Conservation (phyloP, 2,113 vertebrate genomes). For the Tor tambroides region DNA sequence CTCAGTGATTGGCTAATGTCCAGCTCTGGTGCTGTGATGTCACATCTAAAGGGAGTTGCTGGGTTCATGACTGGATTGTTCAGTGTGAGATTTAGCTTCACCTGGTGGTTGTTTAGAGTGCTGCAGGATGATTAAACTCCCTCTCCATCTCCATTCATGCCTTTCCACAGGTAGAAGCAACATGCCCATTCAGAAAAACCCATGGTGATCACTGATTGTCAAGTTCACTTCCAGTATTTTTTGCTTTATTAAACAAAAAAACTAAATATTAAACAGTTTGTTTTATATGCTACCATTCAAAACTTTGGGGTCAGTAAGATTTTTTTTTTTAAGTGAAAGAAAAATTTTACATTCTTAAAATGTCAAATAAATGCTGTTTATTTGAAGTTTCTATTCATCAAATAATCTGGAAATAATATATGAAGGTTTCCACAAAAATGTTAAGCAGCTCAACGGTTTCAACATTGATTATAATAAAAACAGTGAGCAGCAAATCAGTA, state of each 20-base stretch:
- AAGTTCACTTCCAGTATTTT: not conserved
- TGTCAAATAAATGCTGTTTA: too few species aligned
- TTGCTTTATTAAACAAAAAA: not conserved
- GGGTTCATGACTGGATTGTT: not conserved
- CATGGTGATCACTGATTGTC: not conserved
- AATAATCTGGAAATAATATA: too few species aligned
- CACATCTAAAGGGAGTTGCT: not conserved
- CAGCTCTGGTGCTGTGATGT: constrained; percentile 18
- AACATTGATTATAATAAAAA: too few species aligned
- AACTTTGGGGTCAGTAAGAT: too few species aligned
- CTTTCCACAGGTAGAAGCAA: not conserved
- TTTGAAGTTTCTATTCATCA: too few species aligned
- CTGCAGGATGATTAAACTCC: not conserved
- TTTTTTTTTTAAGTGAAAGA: too few species aligned
- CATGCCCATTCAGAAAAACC: not conserved
- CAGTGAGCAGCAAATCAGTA: too few species aligned
- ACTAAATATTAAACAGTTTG: not conserved
- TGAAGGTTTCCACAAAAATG: too few species aligned
- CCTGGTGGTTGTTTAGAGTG: constrained; percentile 24
- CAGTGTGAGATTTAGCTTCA: not conserved
- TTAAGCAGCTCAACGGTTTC: too few species aligned
- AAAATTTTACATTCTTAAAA: too few species aligned
- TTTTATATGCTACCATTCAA: not conserved
- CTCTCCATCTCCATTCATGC: not conserved
- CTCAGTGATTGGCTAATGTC: constrained; percentile 1